Base-by-base conservation (phyloP, 2,888 invertebrate genomes). In the Suillia variegata region DNA sequence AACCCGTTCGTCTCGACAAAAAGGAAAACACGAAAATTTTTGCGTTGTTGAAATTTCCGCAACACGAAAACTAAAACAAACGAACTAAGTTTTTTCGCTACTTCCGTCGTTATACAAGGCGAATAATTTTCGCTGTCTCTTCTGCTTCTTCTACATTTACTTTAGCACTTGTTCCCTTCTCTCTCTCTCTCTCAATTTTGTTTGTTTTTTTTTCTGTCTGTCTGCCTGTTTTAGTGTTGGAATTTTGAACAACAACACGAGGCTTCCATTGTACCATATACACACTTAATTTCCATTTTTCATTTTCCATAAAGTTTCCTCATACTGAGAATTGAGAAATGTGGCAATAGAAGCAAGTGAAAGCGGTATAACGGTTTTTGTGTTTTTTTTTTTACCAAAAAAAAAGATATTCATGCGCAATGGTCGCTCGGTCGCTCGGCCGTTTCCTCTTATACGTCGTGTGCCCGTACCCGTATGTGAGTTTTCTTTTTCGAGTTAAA, bases 271-370 rank as follows among this genome's bases (percentile, higher is more conserved):
- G 75, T 74, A 69, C 75, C 71, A 75, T 68, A 74, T 70, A 57
- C 57, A 75, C 74, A 74, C 75, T 74, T 72, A 68, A 73, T 67
- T 73, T 74, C 73, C 75, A 74, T 73, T 71, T 75, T 71, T 75
- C 75, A 70, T 73, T 65, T 73, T 75, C 73, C 75, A 73, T n/a
- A 71, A 38, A 38, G n/a, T 38, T 38, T 38, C 13, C 4, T 38
- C 38, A 13, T 38, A 8, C n/a, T 38, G 13, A n/a, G n/a, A 13
- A 13, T 5, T n/a, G 38, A 8, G n/a, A 38, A 26, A 26, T 26
- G 26, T n/a, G n/a, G 6, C 26, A 10, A 26, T 26, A 26, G 10
- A 45, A 45, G 45, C 3, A 45, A 13, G 18, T n/a, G n/a, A n/a
- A n/a, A n/a, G n/a, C n/a, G n/a, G n/a, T n/a, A n/a, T n/a, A n/a